Evolutionary conservation across 1,140 invertebrate genomes (phyloP).

Genomic region (Drosophila asahinai): DNA sequence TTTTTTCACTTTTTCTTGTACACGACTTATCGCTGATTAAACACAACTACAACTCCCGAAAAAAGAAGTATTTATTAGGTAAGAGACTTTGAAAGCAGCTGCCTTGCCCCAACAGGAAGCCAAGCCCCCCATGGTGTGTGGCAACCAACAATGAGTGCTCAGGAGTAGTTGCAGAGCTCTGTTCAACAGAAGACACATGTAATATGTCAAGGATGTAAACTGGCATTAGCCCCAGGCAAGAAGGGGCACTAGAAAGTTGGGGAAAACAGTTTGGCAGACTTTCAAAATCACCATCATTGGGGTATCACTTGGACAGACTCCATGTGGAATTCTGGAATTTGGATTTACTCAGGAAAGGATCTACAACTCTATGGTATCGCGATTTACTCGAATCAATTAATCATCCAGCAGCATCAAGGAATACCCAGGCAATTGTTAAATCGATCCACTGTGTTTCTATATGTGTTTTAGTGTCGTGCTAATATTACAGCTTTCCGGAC

Average conservation of each 20-base stretch:
- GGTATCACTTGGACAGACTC: background rate
- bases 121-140: background rate
- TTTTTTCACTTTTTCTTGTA: constrained; percentile 1
- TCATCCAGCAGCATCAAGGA: too few relatives aligned
- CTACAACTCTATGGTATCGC: too few relatives aligned
- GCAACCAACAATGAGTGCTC: background rate
- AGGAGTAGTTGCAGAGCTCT: background rate
- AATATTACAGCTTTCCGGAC: too few relatives aligned
- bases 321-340: background rate
- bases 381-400: too few relatives aligned
- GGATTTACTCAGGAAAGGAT: too few relatives aligned
- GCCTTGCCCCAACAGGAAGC: too few relatives aligned
- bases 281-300: background rate
- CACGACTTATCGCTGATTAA: constrained; percentile 37
- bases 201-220: constrained; percentile 13
- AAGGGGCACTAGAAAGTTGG: background rate
- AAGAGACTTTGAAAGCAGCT: background rate
- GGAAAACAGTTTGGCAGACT: constrained; percentile 6
- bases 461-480: too few relatives aligned
- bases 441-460: too few relatives aligned
- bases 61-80: too few relatives aligned
- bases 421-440: too few relatives aligned
- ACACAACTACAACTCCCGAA: background rate
- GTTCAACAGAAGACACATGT: background rate
- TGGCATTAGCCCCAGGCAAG: background rate